These are phyloP conservation scores for Lithobius niger DNA, from an alignment of 1,140 invertebrate genomes.

Conservation along the genomic window DNA sequence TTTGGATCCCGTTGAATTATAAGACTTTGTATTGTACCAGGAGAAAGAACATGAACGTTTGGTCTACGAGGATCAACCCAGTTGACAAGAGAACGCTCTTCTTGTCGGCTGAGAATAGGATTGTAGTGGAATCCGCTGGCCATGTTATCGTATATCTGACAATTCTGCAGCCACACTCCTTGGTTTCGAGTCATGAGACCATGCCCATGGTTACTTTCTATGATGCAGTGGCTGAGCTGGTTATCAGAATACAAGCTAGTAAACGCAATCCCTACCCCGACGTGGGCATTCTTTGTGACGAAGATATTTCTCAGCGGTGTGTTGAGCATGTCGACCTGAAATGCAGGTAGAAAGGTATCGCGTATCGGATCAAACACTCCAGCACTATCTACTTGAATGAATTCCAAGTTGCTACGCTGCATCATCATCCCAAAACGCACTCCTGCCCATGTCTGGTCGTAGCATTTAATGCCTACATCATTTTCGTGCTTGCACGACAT, in stretches of 20 bases:
- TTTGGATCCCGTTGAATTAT: neutral
- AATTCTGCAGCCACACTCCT: slow-evolving; percentile 20
- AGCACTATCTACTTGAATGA: slow-evolving; percentile 74
- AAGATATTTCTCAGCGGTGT: slow-evolving; percentile 75
- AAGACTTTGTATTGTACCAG: too few relatives aligned
- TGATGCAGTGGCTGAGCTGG: slow-evolving; percentile 23
- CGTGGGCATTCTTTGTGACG: slow-evolving; percentile 65
- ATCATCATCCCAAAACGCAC: slow-evolving; percentile 75
- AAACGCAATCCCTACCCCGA: slow-evolving; percentile 76
- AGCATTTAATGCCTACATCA: slow-evolving; percentile 77
- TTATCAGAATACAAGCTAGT: slow-evolving; percentile 85
- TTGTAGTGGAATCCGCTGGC: slow-evolving; percentile 84
- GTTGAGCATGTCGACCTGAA: slow-evolving; percentile 91
- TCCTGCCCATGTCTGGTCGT: slow-evolving; percentile 83
- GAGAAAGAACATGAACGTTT: slow-evolving; percentile 19
- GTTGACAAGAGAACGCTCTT: slow-evolving; percentile 80
- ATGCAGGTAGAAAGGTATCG: slow-evolving; percentile 45
- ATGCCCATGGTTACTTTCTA: slow-evolving; percentile 58
- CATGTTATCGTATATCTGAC: slow-evolving; percentile 66
- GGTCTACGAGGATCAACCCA: slow-evolving; percentile 49
- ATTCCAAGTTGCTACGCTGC: slow-evolving; percentile 72
- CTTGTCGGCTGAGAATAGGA: slow-evolving; percentile 63
- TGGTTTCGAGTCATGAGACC: slow-evolving; percentile 45
- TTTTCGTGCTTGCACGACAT: slow-evolving; percentile 77
- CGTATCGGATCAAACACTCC: slow-evolving; percentile 88